Evolutionary conservation across 2,113 vertebrate genomes (phyloP), one percentile per base, ranked within the genome.

Genomic region (Zosterops japonicus): DNA sequence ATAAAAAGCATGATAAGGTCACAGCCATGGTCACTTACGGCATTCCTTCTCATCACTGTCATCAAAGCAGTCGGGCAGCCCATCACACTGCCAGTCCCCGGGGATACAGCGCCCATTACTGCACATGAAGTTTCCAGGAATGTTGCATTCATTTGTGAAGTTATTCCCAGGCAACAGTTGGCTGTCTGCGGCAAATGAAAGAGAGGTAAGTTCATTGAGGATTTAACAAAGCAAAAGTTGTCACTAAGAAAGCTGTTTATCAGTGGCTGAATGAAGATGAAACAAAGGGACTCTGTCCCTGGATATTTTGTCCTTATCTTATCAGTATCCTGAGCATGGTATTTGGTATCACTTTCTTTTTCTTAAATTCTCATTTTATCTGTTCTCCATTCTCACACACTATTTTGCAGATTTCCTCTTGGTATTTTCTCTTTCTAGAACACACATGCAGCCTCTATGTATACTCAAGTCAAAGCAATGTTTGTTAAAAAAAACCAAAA

Each of bases 121-220:
- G 86, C 99, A 99, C 99, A 99, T 99, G 97, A 99, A 99, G 97
- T 98, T 99, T 92, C 99, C 99, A 11, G 99, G 99, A 95, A 99
- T 99, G 98, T 99, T 99, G 95, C 99, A 99, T 96, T 99, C 99
- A 0, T 98, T 99, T 93, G 99, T 99, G 97, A 98, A 98, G 98
- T 99, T 99, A 96, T 99, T 99, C 94, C 99, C 99, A 23, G 98
- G 99, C 90, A 99, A 98, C 96, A 99, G 98, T 83, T 99, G 99
- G 97, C 98, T 98, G 95, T 99, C 99, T 99, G 97, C 7, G 3
- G 77, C 91, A 96, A 64, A 96, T 15, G 89, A 49, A 71, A 87
- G 46, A 85, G 17, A 79, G 74, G 39, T 94, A 86, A 93, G 46
- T 75, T 89, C 55, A 82, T 1, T 41, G 42, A 22, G 61, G 27